Conservation (phyloP, 1,140 invertebrate genomes). For the Onthophagus taurus region DNA sequence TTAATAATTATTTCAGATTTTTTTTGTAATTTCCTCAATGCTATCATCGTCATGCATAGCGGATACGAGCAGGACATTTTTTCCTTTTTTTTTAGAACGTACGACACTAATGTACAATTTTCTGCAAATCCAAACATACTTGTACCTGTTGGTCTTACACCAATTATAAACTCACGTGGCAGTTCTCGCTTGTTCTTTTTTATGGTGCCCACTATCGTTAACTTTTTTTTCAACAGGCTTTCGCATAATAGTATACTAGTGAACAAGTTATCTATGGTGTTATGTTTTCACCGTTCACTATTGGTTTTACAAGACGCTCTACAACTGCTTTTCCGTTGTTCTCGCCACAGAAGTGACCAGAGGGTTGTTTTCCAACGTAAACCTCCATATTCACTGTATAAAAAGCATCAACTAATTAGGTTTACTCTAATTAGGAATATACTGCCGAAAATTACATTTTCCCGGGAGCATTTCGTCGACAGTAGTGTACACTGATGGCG, state of each 20-base stretch:
- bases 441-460: too few relatives aligned
- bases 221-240: constrained; percentile 6
- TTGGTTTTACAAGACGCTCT: background rate
- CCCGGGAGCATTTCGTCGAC: too few relatives aligned
- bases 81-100: constrained; percentile 22
- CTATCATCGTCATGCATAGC: constrained; percentile 21
- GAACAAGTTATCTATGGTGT: constrained; percentile 10
- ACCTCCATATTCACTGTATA: too few relatives aligned
- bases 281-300: constrained; percentile 1
- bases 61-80: constrained; percentile 24
- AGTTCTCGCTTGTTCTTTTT: constrained; percentile 12
- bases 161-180: constrained; percentile 8
- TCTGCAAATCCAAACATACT: constrained; percentile 18
- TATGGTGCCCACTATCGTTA: constrained; percentile 5
- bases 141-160: constrained; percentile 4
- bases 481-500: too few relatives aligned
- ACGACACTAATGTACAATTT: constrained; percentile 23
- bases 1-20: constrained; percentile 31
- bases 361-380: too few relatives aligned
- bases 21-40: constrained; percentile 17
- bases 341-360: too few relatives aligned
- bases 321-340: too few relatives aligned
- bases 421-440: too few relatives aligned
- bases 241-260: constrained; percentile 2
- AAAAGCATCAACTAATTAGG: too few relatives aligned